Percentiles rank a stretch among this genome's conserved stretches.
These are phyloP conservation scores for Tetramorium alpestre DNA, from an alignment of 1,140 invertebrate genomes.

Conservation along the genomic window DNA sequence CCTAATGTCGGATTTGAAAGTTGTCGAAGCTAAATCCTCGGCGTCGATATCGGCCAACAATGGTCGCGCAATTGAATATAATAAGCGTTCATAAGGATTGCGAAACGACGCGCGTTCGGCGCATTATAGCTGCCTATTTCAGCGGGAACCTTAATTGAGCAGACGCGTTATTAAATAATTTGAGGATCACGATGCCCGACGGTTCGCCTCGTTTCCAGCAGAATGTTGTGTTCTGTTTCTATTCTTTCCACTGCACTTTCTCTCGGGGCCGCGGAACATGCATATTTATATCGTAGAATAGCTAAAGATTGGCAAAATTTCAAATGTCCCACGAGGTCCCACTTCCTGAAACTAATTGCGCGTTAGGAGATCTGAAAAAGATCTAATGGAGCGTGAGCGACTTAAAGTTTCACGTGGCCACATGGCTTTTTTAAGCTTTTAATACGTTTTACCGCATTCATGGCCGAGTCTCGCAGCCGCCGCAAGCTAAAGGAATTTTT, in stretches of 20 bases:
- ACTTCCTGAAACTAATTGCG: not conserved
- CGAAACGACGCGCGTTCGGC: not conserved
- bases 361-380: not conserved
- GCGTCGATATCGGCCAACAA: slow-evolving; percentile 46
- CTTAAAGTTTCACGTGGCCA: not conserved
- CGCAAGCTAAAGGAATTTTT: not conserved
- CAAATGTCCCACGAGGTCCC: not conserved
- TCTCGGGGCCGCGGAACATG: not conserved
- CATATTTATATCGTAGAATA: not conserved
- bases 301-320: not conserved
- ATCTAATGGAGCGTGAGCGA: not conserved
- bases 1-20: slow-evolving; percentile 41
- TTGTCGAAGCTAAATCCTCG: slow-evolving; percentile 41
- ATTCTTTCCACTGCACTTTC: not conserved
- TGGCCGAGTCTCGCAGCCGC: not conserved
- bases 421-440: not conserved
- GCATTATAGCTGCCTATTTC: not conserved
- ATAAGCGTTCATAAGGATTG: slow-evolving; percentile 19
- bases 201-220: not conserved
- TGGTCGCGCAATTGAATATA: slow-evolving; percentile 44
- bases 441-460: not conserved
- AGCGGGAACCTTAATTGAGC: slow-evolving; percentile 1
- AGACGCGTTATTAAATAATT: slow-evolving; percentile 32
- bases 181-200: not conserved
- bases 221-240: not conserved